These are phyloP conservation scores for Caerostris extrusa DNA, from an alignment of 1,140 invertebrate species.

Conservation along the genomic window DNA sequence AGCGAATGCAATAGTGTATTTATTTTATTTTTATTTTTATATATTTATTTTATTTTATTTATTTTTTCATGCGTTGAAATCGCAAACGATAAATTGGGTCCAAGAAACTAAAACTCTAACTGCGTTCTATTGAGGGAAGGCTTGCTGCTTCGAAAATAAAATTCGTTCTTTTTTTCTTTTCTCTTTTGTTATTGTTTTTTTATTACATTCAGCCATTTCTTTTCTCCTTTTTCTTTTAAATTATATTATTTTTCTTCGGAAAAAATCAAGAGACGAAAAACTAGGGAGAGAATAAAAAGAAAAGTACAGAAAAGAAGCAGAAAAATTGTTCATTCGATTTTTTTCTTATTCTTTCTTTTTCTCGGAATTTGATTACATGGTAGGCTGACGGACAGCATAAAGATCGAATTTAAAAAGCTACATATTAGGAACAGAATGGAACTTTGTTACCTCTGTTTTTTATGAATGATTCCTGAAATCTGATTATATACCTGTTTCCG, in stretches of 20 bases:
- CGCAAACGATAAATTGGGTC: conserved; percentile 69
- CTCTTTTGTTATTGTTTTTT: background rate
- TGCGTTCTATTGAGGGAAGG: background rate
- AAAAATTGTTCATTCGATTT: conserved; percentile 30
- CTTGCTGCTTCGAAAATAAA: background rate
- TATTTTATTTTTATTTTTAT: background rate
- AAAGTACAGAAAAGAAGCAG: background rate
- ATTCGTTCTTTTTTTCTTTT: conserved; percentile 18
- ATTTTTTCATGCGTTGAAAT: conserved; percentile 1
- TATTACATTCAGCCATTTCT: background rate
- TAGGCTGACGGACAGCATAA: conserved; percentile 34
- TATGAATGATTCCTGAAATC: background rate
- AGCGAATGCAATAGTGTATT: background rate
- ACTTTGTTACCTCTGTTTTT: conserved; percentile 27
- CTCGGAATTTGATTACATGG: conserved; percentile 61
- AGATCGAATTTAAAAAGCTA: conserved; percentile 69
- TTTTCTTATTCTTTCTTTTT: background rate
- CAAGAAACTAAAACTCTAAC: conserved; percentile 58
- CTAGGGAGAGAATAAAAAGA: background rate
- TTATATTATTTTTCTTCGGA: conserved; percentile 43
- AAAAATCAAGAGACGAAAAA: conserved; percentile 30
- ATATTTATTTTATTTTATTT: no score
- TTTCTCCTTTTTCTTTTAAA: conserved; percentile 1
- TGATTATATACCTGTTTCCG: background rate
- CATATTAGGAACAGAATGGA: conserved; percentile 40